Evolutionary conservation across 2,113 vertebrate genomes (phyloP), one percentile per base, ranked within the genome.

Genomic region (Rafetus swinhoei): DNA sequence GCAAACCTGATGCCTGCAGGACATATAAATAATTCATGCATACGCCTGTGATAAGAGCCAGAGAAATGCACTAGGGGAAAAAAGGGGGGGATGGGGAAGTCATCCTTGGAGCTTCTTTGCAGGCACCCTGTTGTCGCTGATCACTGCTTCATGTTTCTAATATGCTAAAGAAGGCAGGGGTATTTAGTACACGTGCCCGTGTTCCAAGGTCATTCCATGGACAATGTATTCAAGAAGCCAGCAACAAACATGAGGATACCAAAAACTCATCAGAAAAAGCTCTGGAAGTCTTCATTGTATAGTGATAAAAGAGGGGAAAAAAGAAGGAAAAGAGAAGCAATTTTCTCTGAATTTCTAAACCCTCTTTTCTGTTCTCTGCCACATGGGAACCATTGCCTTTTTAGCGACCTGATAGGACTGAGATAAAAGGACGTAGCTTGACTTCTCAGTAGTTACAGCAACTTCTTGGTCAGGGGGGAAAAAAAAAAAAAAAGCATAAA

Each of bases 261-360:
- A 81, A 94, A 93, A 93, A 65, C 91, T 82, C 87, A 79, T 88
- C 59, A 69, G 50, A 92, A 95, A 96, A 95, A 53, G 87, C 88
- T 91, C 92, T 90, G 92, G 39, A 96, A 91, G 57, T 53, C 90
- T 55, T 13, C 32, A n/a, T 6, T 79, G 65, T 88, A 77, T 2
- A 4, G 74, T 79, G 55, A 87, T 91, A 81, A 39, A 39, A 91
- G 86, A 21, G 76, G 76, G 93, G 81, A 15, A 19, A 86, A 85
- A n/a, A 3, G 3, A 9, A 86, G 0, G 0, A 80, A 39, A 55
- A 85, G 39, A 65, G 81, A 85, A 1, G 22, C 52, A 21, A 8
- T 79, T 80, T 52, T 53, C 15, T 79, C 76, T 15, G 18, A 53
- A 84, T 29, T 52, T 88, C 74, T 86, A 27, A 74, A 90, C 29